Percentiles rank a stretch among this genome's conserved stretches.
Conservation (phyloP, 1,140 invertebrate species). For the Aphaenogaster ashmeadi region DNA sequence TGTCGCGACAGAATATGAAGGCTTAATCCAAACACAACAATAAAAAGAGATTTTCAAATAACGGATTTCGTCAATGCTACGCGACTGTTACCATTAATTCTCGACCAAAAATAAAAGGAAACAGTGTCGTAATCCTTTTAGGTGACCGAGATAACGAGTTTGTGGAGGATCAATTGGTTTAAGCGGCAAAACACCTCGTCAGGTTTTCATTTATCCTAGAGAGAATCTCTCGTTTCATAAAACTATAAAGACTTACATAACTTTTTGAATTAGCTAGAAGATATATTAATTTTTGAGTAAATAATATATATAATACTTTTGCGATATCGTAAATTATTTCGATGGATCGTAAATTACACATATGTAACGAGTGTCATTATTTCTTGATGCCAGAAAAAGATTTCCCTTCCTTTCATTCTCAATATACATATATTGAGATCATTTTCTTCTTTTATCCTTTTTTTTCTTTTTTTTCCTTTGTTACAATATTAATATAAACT, state of each 20-base stretch:
- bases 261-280: no score
- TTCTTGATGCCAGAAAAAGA: not conserved
- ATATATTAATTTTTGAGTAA: not conserved
- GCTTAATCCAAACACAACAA: not conserved
- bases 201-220: constrained; percentile 42
- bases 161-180: constrained; percentile 19
- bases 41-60: constrained; percentile 23
- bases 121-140: constrained; percentile 11
- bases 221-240: not conserved
- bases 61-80: not conserved
- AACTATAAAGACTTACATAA: not conserved
- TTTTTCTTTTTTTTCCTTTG: not conserved
- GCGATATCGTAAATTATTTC: no score
- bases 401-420: not conserved
- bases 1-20: not conserved
- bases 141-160: constrained; percentile 44
- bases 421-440: not conserved
- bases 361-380: not conserved
- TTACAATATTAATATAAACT: constrained; percentile 16
- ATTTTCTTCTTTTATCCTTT: not conserved
- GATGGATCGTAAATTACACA: not conserved
- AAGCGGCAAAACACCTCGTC: constrained; percentile 33
- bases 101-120: constrained; percentile 11
- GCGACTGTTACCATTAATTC: not conserved
- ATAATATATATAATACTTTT: not conserved